Conservation (phyloP, 2,888 invertebrate species). For the Odontomyia ornata region DNA sequence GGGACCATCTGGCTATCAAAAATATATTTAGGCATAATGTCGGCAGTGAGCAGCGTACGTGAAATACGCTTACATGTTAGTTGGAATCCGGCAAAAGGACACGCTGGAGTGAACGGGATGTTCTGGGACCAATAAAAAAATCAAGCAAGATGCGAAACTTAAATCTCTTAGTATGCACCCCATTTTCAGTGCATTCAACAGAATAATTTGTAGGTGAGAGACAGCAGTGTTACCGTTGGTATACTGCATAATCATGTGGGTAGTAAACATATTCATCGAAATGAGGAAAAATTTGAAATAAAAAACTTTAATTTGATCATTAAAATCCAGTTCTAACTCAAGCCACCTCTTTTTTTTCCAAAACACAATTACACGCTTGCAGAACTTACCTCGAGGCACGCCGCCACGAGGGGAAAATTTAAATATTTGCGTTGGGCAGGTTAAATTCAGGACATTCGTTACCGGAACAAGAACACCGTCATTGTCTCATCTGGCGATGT, state of each 20-base stretch:
- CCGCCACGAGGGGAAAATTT: too few relatives aligned
- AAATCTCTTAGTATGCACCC: conserved; percentile 44
- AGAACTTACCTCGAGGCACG: too few relatives aligned
- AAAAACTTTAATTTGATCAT: too few relatives aligned
- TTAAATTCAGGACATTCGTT: conserved; percentile 5
- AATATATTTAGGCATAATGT: conserved; percentile 40
- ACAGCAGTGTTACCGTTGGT: background rate
- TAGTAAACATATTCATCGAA: background rate
- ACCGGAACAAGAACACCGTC: conserved; percentile 16
- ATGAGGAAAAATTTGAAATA: background rate
- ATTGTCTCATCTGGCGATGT: conserved; percentile 29
- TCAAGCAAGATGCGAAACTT: conserved; percentile 21
- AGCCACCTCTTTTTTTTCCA: too few relatives aligned
- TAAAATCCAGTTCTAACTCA: too few relatives aligned
- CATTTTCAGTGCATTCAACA: conserved; percentile 36
- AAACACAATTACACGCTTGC: too few relatives aligned
- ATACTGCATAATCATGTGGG: background rate
- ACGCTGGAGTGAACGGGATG: conserved; percentile 10
- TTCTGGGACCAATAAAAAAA: conserved; percentile 13
- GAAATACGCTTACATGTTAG: background rate
- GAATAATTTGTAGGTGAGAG: conserved; percentile 18
- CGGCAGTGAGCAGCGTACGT: background rate
- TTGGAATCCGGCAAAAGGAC: background rate
- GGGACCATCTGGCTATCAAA: conserved; percentile 48
- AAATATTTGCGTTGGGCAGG: too few relatives aligned